Evolutionary conservation across 2,113 vertebrate species (phyloP), one percentile per base, ranked within the genome.

Genomic region (Nettapus auritus): DNA sequence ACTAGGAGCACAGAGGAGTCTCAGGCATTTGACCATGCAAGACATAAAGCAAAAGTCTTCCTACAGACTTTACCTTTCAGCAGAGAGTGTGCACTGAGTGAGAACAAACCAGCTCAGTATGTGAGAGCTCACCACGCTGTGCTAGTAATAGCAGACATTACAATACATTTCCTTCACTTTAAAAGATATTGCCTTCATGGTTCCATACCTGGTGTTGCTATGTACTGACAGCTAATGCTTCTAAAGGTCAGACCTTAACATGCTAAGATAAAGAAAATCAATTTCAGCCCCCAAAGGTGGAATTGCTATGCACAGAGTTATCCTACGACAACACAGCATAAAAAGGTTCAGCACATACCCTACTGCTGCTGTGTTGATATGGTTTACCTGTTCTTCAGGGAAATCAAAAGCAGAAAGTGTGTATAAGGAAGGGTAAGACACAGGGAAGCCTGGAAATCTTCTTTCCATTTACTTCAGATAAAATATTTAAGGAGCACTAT

Each of bases 191-290:
- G 38, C 34, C 38, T 96, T 90, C n/a, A 13, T 17, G 34, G 46
- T 67, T 69, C 56, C 18, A 5, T 38, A 80, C 8, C 17, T 76
- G 16, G 59, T 53, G 56, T 55, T 82, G 44, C 42, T 64, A 67
- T 53, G 48, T 34, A n/a, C 17, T 64, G 53, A 78, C 70, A 89
- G 50, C 16, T 55, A 92, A 86, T 31, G 22, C 38, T 84, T 88
- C 63, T 80, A 80, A 73, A 94, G 73, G 75, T 77, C 64, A 91
- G 22, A 75, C 60, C 44, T 73, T 84, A 56, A 86, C 69, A 86
- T 42, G 50, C 29, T 88, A 91, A 84, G 94, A 93, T 70, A 89
- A 91, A 59, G 28, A 89, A 77, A 93, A 94, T 34, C 57, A 40
- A 42, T 86, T 94, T 93, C 57, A 57, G 78, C 26, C 56, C 73